Base-by-base conservation (phyloP, 1,140 invertebrate species). In the Neodiprion fabricii region DNA sequence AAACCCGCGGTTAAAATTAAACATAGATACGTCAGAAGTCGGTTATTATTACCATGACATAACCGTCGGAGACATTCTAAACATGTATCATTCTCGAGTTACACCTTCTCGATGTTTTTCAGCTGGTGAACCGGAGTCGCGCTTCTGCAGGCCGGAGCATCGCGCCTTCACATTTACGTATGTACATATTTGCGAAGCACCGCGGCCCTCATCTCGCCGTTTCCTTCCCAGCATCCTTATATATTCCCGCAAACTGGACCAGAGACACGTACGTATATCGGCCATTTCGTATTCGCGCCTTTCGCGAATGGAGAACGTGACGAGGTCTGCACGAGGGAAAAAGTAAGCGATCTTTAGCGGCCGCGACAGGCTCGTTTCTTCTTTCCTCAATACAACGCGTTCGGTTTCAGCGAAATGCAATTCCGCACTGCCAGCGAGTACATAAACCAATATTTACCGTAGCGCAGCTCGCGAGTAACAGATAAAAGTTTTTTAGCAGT, bases 51-150 rank as follows among this genome's bases (percentile, higher is more conserved):
- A 61, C 11, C 53, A 9, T 61, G 53, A 61, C 53, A 61, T 61
- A 61, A 61, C 53, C 53, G 53, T 8, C 53, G 4, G 53, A 12
- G 53, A 61, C 53, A 61, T 61, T 61, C 5, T 61, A 61, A 17
- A 40, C 28, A 61, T 61, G 53, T 61, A 61, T 61, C 53, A 61
- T 61, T 61, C 53, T 61, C 53, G 53, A 14, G n/a, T 61, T 61
- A 61, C n/a, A 40, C 28, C 28, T 40, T 40, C 28, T 40, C 2
- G 28, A 40, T 40, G 28, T 40, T 40, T 40, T 40, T 40, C 28
- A 40, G 28, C 28, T 40, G 1, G 28, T 40, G 28, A 40, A 1
- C 28, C 28, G 28, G 28, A 40, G 28, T 21, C 17, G 17, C 17
- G 17, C 17, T 21, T 21, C 17, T 21, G 17, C 17, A 21, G 17